These are phyloP conservation scores for Tetramorium bicarinatum DNA, from an alignment of 2,888 invertebrate species.

Conservation along the genomic window DNA sequence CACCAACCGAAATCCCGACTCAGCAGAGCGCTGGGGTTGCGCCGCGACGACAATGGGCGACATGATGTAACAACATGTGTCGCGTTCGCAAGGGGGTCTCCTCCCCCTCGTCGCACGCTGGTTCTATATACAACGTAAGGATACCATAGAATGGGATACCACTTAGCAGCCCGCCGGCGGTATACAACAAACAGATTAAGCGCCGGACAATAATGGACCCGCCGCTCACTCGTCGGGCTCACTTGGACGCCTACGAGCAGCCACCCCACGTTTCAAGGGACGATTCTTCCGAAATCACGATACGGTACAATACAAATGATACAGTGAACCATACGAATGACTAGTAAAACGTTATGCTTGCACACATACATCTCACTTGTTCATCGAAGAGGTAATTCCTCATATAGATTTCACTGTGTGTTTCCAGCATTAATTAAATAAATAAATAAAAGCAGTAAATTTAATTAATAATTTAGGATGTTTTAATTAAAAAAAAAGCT, in stretches of 20 bases:
- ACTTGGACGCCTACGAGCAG: slow-evolving; percentile 59
- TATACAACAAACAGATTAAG: slow-evolving; percentile 85
- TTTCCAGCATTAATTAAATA: background rate
- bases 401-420: background rate
- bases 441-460: background rate
- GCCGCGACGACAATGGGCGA: slow-evolving; percentile 79
- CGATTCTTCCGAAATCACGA: slow-evolving; percentile 72
- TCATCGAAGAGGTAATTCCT: background rate
- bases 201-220: slow-evolving; percentile 80
- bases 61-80: slow-evolving; percentile 86
- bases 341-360: slow-evolving; percentile 7
- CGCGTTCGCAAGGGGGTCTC: slow-evolving; percentile 80
- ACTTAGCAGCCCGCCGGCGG: slow-evolving; percentile 84
- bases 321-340: slow-evolving; percentile 36
- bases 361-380: background rate
- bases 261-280: slow-evolving; percentile 59
- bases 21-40: slow-evolving; percentile 64
- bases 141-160: slow-evolving; percentile 82
- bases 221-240: slow-evolving; percentile 59
- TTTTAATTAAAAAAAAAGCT: background rate
- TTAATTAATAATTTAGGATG: background rate
- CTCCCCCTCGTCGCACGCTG: slow-evolving; percentile 60
- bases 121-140: slow-evolving; percentile 69
- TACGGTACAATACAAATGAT: slow-evolving; percentile 6
- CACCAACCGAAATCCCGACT: slow-evolving; percentile 62